Evolutionary conservation across 2,113 vertebrate genomes (phyloP), one percentile per base, ranked within the genome.

Genomic region (Microtus pennsylvanicus): DNA sequence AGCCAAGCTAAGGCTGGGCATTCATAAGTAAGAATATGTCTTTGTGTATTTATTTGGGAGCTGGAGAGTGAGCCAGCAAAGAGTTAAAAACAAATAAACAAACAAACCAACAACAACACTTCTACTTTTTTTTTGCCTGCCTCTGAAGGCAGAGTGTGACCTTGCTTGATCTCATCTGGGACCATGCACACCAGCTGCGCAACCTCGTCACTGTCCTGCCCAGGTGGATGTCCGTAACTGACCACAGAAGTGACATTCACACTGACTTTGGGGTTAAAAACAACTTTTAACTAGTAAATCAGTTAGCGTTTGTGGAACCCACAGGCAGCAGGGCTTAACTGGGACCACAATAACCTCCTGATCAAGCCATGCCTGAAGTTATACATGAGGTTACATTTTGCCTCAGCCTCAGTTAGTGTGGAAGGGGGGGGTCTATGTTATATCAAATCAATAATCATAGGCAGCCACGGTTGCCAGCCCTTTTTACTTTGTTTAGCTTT

Each of bases 401-500:
- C 28, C 17, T 78, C 17, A 52, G 22, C 33, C 81, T 26, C 6
- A 0, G 22, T 35, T 33, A 55, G 10, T 22, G 5, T 75, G 58
- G 77, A 72, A n/a, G 42, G 42, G 42, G 42, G 21, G 17, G 28
- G 22, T 69, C 38, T 16, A 33, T 45, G 3, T 69, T 35, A 33
- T 14, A 70, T 42, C 33, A 67, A 38, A 50, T 69, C 47, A 52
- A 19, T 35, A 76, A 70, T 58, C 58, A 83, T 63, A 12, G 70
- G 38, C 22, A 13, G 21, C 38, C 24, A 47, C 0, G 21, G 28
- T 17, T 81, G 30, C 21, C 52, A 45, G 50, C 21, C 42, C 55
- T 74, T 42, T 42, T 45, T 42, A 28, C 5, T 90, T 45, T 63
- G 83, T 63, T 97, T 80, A n/a, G 50, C 75, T 65, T 80, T 75